phyloP scores from a whole-genome alignment of 2,888 invertebrate genomes.

The Agonopterix arenella region DNA sequence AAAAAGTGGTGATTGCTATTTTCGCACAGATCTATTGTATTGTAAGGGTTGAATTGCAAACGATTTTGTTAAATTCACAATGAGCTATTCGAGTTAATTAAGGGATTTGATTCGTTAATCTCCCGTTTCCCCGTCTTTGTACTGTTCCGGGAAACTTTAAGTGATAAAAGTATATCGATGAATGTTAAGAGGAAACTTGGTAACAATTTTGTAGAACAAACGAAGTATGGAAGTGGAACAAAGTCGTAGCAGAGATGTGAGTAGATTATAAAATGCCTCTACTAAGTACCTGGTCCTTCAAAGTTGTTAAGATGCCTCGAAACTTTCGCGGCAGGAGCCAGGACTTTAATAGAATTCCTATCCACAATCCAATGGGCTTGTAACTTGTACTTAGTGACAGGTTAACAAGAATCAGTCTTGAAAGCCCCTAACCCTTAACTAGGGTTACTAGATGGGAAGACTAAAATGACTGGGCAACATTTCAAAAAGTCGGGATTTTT shows the following conservation, averaged over 20 bases:
- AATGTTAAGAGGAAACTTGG: slow-evolving; percentile 1
- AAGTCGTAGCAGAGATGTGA: background rate
- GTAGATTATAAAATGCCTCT: slow-evolving; percentile 36
- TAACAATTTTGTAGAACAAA: slow-evolving; percentile 11
- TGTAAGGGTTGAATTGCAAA: no score
- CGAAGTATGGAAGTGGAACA: slow-evolving; percentile 1
- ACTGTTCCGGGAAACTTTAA: background rate
- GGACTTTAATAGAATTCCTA: slow-evolving; percentile 30
- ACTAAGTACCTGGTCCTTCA: slow-evolving; percentile 32
- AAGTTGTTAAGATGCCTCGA: slow-evolving; percentile 46
- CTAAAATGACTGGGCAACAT: no score
- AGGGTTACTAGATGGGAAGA: no score
- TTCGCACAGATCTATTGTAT: no score
- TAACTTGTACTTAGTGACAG: background rate
- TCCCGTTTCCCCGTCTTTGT: background rate
- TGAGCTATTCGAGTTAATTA: no score
- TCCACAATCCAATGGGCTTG: slow-evolving; percentile 8
- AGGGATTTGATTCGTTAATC: background rate
- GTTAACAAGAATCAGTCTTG: no score
- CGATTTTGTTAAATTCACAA: no score
- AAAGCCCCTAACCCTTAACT: no score
- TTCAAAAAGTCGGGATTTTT: no score
- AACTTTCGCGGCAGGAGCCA: slow-evolving; percentile 31
- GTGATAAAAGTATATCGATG: slow-evolving; percentile 1
- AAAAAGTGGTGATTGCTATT: no score